Evolutionary conservation across 1,140 invertebrate genomes (phyloP), one percentile per base, ranked within the genome.

Genomic region (Glomeris maerens): DNA sequence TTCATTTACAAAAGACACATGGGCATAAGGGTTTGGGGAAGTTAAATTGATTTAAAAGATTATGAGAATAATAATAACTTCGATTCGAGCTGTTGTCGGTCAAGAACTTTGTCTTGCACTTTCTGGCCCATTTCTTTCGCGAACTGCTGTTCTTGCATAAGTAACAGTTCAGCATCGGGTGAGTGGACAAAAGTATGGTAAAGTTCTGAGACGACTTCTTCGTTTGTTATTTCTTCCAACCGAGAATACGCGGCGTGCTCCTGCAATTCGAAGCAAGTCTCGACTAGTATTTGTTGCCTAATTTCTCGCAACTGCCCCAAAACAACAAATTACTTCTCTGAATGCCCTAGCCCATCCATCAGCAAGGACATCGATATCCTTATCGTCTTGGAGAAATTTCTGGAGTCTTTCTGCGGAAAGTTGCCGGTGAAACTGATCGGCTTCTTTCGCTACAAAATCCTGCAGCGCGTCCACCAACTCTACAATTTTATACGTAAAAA

Each of bases 121-220:
- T 84, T 67, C 57, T 79, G 73, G 47, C 75, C 74, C 0, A 85
- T 76, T 50, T 78, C 77, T 52, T 78, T 70, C n/a, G 81, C 79
- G 68, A 80, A 84, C 26, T 78, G 77, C 60, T 83, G 79, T 65
- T 88, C 84, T 36, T 83, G 74, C 63, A 83, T 78, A 23, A 87
- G 66, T 53, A 89, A 78, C 0, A 79, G 78, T 58, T 83, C 79
- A 20, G 87, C 61, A 3, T 81, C 81, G 2, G 83, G 81, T 0
- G 84, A 87, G 64, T 88, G 84, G 3, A 87, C 82, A 31, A 89
- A 64, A 59, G 77, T 76, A 62, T 87, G 83, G 67, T 87, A 88
- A 29, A 83, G 81, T 7, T 79, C 77, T 20, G 82, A 78, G 70
- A 84, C 83, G 17, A 88, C 67, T 62, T 81, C 78, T 60, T 83